Evolutionary conservation across 2,113 vertebrate genomes (phyloP), one percentile per base, ranked within the genome.

Genomic region (Bos javanicus): DNA sequence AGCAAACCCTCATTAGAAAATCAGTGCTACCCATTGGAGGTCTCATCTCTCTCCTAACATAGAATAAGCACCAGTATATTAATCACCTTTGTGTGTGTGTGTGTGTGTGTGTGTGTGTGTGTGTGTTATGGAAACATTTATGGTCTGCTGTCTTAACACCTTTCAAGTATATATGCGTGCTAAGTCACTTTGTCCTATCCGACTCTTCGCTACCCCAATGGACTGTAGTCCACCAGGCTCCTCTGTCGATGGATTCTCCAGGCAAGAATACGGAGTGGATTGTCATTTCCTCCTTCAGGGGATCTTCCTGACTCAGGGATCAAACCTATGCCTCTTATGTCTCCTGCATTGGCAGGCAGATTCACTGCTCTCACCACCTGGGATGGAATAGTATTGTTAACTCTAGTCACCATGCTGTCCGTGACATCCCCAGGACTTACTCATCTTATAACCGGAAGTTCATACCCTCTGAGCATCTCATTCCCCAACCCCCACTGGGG

Each of bases 171-270:
- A 28, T 1, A 0, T 39, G 36, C 0, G 3, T 74, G 36, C 71
- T 43, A 43, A 43, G 71, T 25, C 71, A 43, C 36, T 43, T 43
- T 6, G 5, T 74, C 36, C 21, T 74, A 25, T 74, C 71, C 1
- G 0, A 43, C 71, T 43, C 71, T 25, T 71, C 5, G 1, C 23
- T 25, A 14, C 36, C 36, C 36, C 36, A 36, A 0, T 43, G 23
- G 71, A 25, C 36, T 74, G 6, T 25, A 74, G 71, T 43, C 71
- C 71, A 26, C 71, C 23, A 76, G 36, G 21, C 36, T 76, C 12
- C 36, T 74, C 67, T 26, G 71, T 26, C 0, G 5, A 43, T 76
- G 23, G 39, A 43, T 43, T 76, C 71, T 76, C 71, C 36, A 26
- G 36, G 11, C 36, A 43, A 43, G 36, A 43, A 43, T 39, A 39